Evolutionary conservation across 2,113 vertebrate genomes (phyloP).

Genomic region (Psophia crepitans): DNA sequence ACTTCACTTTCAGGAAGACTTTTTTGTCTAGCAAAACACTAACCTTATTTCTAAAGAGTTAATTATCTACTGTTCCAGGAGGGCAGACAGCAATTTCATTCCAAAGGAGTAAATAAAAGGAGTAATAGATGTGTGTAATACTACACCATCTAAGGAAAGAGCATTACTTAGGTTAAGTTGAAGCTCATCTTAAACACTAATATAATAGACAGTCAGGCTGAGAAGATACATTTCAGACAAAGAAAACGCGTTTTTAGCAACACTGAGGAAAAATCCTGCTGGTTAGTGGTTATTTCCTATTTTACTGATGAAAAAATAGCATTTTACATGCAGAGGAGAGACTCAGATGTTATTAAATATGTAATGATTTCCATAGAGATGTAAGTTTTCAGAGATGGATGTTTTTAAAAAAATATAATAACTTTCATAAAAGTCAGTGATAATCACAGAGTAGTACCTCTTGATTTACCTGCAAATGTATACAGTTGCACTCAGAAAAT

Average conservation of each 20-base stretch:
- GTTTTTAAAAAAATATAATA: not conserved
- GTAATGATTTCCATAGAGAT: not conserved
- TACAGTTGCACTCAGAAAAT: not conserved
- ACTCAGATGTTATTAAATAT: not conserved
- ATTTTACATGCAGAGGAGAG: not conserved
- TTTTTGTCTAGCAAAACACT: not conserved
- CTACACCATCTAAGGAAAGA: conserved; percentile 20
- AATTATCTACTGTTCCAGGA: conserved; percentile 55
- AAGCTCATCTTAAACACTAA: not conserved
- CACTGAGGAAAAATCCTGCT: not conserved
- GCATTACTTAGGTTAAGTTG: not conserved
- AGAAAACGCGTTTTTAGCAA: not conserved
- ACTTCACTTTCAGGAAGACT: conserved; percentile 44
- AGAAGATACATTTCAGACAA: not conserved
- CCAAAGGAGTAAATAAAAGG: conserved; percentile 43
- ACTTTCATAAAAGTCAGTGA: not conserved
- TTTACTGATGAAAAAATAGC: not conserved
- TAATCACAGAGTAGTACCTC: not conserved
- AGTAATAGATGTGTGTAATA: conserved; percentile 51
- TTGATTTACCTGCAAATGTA: not conserved
- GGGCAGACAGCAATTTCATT: conserved; percentile 31
- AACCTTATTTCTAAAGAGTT: conserved; percentile 50
- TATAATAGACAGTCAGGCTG: not conserved
- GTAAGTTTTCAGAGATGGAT: not conserved
- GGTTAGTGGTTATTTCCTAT: not conserved